Evolutionary conservation across 2,113 vertebrate species (phyloP), one percentile per base, ranked within the genome.

Genomic region (Mirounga angustirostris): DNA sequence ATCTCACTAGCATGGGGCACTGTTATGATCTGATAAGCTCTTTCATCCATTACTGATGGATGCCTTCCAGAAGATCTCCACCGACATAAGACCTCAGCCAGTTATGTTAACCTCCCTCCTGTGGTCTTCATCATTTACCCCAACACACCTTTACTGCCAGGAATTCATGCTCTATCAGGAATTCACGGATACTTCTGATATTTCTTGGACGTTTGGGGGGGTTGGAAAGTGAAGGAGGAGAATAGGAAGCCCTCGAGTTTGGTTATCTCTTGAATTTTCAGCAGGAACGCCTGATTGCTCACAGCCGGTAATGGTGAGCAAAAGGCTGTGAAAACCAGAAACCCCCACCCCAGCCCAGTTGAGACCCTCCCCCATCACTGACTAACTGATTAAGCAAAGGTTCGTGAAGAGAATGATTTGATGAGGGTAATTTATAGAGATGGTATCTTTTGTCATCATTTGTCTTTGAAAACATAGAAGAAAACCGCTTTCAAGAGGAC

Each of bases 381-480:
- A 98, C 98, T 99, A 99, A 99, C 99, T 98, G 98, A 99, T 99
- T 98, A 99, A 99, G 98, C 98, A 98, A 98, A 98, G 97, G 95
- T 97, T 99, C 97, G 98, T 97, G 97, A 98, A 99, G 94, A 99
- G 98, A 98, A 97, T 97, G 98, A 99, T 98, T 98, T 98, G 98
- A 99, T 98, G 98, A 99, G 97, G 97, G 98, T 99, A 99, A 99
- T 99, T 99, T 98, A 99, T 99, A 98, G 99, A 98, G 98, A 98
- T 98, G 97, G 98, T 98, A 98, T 99, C 98, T 99, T 98, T 98
- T 99, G 99, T 99, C 99, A 99, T 99, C 98, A 98, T 99, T 99
- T 99, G 99, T 99, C 98, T 99, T 98, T 97, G 98, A 98, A 99
- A 98, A 99, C 96, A 95, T 30, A 98, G 98, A 97, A 98, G 98